Evolutionary conservation across 2,797 vertebrate species (phyloP), one percentile per base, ranked within the genome.

Genomic region (Caiman crocodilus): DNA sequence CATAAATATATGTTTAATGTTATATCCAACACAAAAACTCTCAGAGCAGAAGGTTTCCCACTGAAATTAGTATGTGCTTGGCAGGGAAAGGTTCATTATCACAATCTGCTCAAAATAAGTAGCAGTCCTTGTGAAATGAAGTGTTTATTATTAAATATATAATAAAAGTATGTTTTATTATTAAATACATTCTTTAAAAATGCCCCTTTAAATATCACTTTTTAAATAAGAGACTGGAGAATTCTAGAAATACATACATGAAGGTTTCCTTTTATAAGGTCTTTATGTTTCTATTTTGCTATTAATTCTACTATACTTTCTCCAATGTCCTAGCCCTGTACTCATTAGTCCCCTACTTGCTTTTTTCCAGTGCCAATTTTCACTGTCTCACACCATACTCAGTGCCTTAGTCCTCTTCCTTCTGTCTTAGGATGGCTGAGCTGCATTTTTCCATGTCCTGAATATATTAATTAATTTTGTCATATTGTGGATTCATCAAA

Each of bases 301-400:
- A 28, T 86, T 3, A 50, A 1, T 30, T 67, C 42, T 58, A 55
- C 78, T 83, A 65, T 61, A 13, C 95, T 95, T 95, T 95, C 91
- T 92, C 35, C 25, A 9, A 90, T 92, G 75, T 94, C 50, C 83
- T 75, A 79, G 56, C 76, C 76, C 79, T 85, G 77, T 79, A 75
- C 79, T 88, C 95, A 94, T 96, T 97, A 96, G 63, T 93, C 93
- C 75, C 91, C 94, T 96, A 96, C 96, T 94, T 93, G 91, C 79
- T 67, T 90, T 95, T 79, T 85, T 91, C 32, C 6, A 5, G 89
- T 95, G 94, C 94, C 95, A 95, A 7, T 94, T 96, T 81, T 97
- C 79, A 85, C 88, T 82, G 91, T 96, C 91, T 95, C 96, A 90
- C 96, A 96, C 95, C 69, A 32, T 13, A 91, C 81, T 93, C 91